phyloP scores from a whole-genome alignment of 2,888 invertebrate species.

The Cephus pygmeus region DNA sequence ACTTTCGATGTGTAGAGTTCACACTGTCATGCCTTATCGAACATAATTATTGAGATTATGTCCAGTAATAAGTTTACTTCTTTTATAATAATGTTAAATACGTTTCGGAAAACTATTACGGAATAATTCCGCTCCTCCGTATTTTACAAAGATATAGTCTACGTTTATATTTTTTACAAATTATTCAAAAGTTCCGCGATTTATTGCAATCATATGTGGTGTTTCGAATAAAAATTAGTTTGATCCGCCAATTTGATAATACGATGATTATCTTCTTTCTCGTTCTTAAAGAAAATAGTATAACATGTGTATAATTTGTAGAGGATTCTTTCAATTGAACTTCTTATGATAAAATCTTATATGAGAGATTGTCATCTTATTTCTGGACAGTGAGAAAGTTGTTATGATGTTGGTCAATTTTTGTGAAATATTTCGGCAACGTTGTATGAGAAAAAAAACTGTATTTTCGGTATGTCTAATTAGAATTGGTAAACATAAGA shows the following conservation, averaged over 20 bases:
- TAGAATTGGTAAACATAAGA: slow-evolving; percentile 15
- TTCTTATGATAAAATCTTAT: not conserved
- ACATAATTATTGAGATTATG: slow-evolving; percentile 32
- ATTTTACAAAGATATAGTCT: not conserved
- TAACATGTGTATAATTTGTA: not conserved
- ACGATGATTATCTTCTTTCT: not conserved
- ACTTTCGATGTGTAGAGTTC: slow-evolving; percentile 35
- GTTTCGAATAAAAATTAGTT: not conserved
- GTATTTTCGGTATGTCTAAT: slow-evolving; percentile 36
- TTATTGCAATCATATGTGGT: not conserved
- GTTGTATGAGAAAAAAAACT: slow-evolving; percentile 20
- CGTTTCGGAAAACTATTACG: not conserved
- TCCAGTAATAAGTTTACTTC: slow-evolving; percentile 8
- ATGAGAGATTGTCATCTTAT: not conserved
- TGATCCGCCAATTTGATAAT: not conserved
- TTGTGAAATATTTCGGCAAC: slow-evolving; percentile 13
- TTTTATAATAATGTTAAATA: not conserved
- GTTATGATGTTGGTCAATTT: slow-evolving; percentile 10
- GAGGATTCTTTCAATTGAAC: not conserved
- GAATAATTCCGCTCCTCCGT: not conserved
- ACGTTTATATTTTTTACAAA: not conserved
- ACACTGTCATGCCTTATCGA: slow-evolving; percentile 41
- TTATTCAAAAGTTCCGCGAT: not conserved
- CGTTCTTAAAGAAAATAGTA: not conserved
- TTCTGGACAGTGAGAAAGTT: slow-evolving; percentile 12